A percentile compares a stretch with the other conserved stretches of the same genome.
Conservation (phyloP, 2,113 vertebrate species). For the Regulus satrapa region DNA sequence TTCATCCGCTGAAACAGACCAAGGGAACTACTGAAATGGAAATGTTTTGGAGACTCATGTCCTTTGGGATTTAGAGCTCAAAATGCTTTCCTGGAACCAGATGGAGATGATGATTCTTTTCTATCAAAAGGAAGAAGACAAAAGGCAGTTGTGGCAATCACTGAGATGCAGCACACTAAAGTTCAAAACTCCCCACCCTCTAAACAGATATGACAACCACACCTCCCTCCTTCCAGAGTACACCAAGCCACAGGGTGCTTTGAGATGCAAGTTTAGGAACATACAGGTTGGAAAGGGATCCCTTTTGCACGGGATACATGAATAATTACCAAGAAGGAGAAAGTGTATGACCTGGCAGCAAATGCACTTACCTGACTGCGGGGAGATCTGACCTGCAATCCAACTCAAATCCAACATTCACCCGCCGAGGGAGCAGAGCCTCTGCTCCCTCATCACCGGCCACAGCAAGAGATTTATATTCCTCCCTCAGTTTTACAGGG, state of each 20-base stretch:
- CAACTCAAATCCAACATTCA: not conserved
- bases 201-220: not conserved
- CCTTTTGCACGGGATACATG: not conserved
- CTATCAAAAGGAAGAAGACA: not conserved
- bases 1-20: not conserved
- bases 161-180: not conserved
- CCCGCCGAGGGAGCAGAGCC: not conserved
- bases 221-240: not conserved
- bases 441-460: not conserved
- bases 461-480: not conserved
- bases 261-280: not conserved
- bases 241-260: not conserved
- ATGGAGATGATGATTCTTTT: not conserved
- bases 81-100: not conserved
- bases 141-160: not conserved
- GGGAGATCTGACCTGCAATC: not conserved
- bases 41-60: not conserved
- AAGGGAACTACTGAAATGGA: not conserved
- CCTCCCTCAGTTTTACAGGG: not conserved
- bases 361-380: not conserved
- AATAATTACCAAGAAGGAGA: not conserved
- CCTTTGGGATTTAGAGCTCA: not conserved
- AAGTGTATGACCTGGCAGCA: not conserved
- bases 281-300: not conserved
- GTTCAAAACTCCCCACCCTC: not conserved